Evolutionary conservation across 2,113 vertebrate species (phyloP).

Genomic region (Phrynosoma blainvillii): DNA sequence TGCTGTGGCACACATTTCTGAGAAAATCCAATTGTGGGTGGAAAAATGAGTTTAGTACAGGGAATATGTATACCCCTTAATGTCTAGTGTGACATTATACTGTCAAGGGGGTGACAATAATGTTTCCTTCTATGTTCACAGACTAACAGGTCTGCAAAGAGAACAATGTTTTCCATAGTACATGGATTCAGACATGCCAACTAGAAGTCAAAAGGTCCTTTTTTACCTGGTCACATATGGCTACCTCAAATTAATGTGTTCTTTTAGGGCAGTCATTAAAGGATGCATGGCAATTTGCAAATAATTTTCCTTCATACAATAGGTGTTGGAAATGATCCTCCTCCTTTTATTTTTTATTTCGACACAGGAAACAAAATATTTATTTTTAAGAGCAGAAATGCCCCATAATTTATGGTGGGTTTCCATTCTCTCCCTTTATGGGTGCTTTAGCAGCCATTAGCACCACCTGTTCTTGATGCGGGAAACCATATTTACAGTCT

Average conservation of each 20-base stretch:
- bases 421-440: conserved; percentile 57
- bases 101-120: not conserved
- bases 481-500: conserved; percentile 58
- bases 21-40: too few relatives aligned
- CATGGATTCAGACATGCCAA: conserved; percentile 5
- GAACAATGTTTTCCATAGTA: not conserved
- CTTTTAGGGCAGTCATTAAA: conserved; percentile 40
- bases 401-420: conserved; percentile 61
- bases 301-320: conserved; percentile 44
- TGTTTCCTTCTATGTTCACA: not conserved
- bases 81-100: too few relatives aligned
- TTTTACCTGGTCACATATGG: not conserved
- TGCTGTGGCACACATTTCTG: too few relatives aligned
- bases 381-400: conserved; percentile 46
- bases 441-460: conserved; percentile 60
- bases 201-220: not conserved
- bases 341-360: not conserved
- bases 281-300: conserved; percentile 44
- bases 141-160: not conserved
- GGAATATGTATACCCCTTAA: too few relatives aligned
- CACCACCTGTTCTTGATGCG: conserved; percentile 65
- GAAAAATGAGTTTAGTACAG: too few relatives aligned
- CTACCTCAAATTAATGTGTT: not conserved
- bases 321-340: conserved; percentile 41
- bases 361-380: conserved; percentile 25